Base-by-base conservation (phyloP, 1,140 invertebrate genomes). In the Saccostrea echinata region DNA sequence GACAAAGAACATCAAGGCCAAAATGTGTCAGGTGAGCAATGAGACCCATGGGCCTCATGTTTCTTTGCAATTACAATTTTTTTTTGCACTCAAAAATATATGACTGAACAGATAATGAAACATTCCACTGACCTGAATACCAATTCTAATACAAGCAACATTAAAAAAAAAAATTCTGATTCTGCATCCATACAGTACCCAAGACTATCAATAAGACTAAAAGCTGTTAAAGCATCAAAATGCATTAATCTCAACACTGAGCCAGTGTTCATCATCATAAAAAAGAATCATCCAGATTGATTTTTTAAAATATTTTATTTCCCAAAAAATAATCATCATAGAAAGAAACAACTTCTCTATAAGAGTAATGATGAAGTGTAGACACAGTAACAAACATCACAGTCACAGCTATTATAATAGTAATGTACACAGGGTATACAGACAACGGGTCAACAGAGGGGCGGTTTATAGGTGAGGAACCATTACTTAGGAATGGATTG, bases 321-420 rank as follows among this genome's bases (percentile, higher is more conserved):
- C 68, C 68, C 33, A 76, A 61, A 57, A 61, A 76, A 76, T 76
- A 76, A 76, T 76, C 68, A 76, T 76, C 27, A 11, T 76, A 76
- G 27, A 76, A 76, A 76, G 68, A 76, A 76, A 76, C 68, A 33
- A 76, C 27, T 76, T 76, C 68, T 76, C 24, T 76, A 76, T 76
- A 33, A 76, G 24, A 27, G 8, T 76, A 76, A 27, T 76, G 30
- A 30, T 30, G 24, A 76, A 35, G 27, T 76, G 27, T 76, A 30
- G 68, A 76, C 24, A 16, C 68, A 30, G 68, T 76, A 76, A 76
- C 68, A 76, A 76, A 30, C 24, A 33, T 76, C 68, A 76, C 68
- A 76, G 68, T 76, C 68, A 76, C 68, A 76, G 68, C 68, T 76
- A 76, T 76, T 76, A 76, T 27, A 76, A 61, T 21, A 21, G 18